A percentile compares a stretch with the other conserved stretches of the same genome.
Conservation (phyloP, 64 coral and sea anemone species). For the Stylophora pistillata region DNA sequence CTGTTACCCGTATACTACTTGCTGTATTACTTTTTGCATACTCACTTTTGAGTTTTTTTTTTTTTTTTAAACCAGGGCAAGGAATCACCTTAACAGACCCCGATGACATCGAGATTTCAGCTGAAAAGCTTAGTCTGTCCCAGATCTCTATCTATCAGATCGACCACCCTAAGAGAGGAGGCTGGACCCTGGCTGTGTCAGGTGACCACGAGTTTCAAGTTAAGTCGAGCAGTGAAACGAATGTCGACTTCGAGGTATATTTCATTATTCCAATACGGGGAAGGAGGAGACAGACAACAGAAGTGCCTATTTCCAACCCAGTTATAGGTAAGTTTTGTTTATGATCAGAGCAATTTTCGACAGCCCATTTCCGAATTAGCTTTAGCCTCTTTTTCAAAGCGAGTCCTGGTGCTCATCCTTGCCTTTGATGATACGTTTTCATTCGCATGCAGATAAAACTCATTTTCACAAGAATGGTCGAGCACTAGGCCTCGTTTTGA, state of each 20-base stretch:
- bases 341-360: too few relatives aligned
- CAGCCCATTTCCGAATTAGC: too few relatives aligned
- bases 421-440: too few relatives aligned
- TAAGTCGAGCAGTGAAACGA: conserved; percentile 74
- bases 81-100: conserved; percentile 22
- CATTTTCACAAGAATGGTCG: too few relatives aligned
- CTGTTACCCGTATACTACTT: too few relatives aligned
- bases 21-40: too few relatives aligned
- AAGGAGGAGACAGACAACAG: neutral
- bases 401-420: too few relatives aligned
- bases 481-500: too few relatives aligned
- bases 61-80: too few relatives aligned
- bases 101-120: conserved; percentile 7
- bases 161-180: conserved; percentile 40
- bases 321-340: conserved; percentile 43
- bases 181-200: conserved; percentile 59
- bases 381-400: too few relatives aligned
- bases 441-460: too few relatives aligned
- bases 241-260: conserved; percentile 84
- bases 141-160: conserved; percentile 54
- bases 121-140: conserved; percentile 41
- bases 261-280: conserved; percentile 47
- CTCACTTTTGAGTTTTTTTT: neutral
- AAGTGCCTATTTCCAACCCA: conserved; percentile 58
- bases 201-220: conserved; percentile 59